Evolutionary conservation across 2,797 vertebrate genomes (phyloP), one percentile per base, ranked within the genome.

Genomic region (Poecilia picta): DNA sequence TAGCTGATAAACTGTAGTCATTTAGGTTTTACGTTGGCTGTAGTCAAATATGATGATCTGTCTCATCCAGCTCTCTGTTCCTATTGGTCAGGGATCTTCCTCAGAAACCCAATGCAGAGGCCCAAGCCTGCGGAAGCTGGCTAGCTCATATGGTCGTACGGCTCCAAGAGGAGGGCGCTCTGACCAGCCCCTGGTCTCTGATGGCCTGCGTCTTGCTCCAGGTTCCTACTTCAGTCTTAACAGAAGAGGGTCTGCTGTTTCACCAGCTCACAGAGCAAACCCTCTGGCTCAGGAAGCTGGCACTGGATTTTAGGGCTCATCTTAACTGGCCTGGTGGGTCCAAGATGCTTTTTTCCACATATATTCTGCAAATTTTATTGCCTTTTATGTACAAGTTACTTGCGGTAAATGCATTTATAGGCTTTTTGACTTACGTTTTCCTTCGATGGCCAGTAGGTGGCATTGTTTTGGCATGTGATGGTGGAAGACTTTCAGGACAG

Each of bases 311-410:
- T 33, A 96, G 97, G 64, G 98, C 96, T 81, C 96, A 86, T 66
- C 81, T 99, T 68, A 88, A 94, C 79, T 99, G 98, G 98, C 97
- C 97, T 45, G 97, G 98, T 99, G 83, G 28, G 88, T 88, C 39
- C 2, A 20, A 36, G 47, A 23, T 25, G 39, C 6, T 23, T 66
- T 41, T 25, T 0, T n/a, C 57, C 20, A 4, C 41, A 41, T 46
- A 1, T 39, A 68, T 49, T 66, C 15, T 28, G 31, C n/a, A 68
- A 15, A 15, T 43, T n/a, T n/a, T 1, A 47, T 41, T 20, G 18
- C 3, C 25, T 57, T 3, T 45, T 70, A 7, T 45, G 10, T 41
- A 68, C 20, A 68, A 23, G 10, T 41, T 25, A 13, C 12, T 41
- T n/a, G 8, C 39, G 43, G 23, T 70, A 43, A 43, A 66, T 23